Percentiles rank a stretch among this genome's conserved stretches.
These are phyloP conservation scores for Parus major DNA, from an alignment of 2,113 vertebrate species.

Conservation along the genomic window DNA sequence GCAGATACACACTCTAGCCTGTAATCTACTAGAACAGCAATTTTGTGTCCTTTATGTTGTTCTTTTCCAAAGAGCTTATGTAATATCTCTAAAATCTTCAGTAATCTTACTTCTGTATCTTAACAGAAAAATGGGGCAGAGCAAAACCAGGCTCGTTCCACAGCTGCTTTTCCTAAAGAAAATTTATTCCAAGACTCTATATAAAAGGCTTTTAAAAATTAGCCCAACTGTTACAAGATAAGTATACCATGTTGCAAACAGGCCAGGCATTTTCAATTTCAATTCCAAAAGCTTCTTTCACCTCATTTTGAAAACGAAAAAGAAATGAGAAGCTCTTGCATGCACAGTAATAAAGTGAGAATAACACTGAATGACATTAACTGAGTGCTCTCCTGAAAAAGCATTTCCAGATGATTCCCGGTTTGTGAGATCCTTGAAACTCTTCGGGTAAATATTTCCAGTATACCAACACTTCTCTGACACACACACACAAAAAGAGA, in stretches of 20 bases:
- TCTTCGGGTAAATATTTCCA: background rate
- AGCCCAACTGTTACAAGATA: background rate
- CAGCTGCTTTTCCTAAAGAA: background rate
- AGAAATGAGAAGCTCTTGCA: background rate
- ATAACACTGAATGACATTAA: background rate
- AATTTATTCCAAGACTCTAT: background rate
- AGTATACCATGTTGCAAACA: background rate
- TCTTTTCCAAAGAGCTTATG: background rate
- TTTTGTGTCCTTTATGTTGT: constrained; percentile 11
- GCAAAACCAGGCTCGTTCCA: background rate
- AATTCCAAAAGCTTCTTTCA: constrained; percentile 9
- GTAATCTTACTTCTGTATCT: background rate
- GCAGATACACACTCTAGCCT: background rate
- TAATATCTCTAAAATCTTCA: constrained; percentile 24
- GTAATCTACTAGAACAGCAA: constrained; percentile 3
- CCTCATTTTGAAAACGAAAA: background rate
- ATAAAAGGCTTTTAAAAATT: constrained; percentile 32
- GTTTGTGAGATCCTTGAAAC: background rate
- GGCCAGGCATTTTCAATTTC: background rate
- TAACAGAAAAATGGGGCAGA: background rate
- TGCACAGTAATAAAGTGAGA: background rate
- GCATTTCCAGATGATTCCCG: background rate
- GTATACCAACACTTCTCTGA: background rate
- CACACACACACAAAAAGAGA: background rate
- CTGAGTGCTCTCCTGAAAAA: background rate